A percentile compares a stretch with the other conserved stretches of the same genome.
Conservation (phyloP, 92 coral and sea anemone genomes). For the Porites evermanni region DNA sequence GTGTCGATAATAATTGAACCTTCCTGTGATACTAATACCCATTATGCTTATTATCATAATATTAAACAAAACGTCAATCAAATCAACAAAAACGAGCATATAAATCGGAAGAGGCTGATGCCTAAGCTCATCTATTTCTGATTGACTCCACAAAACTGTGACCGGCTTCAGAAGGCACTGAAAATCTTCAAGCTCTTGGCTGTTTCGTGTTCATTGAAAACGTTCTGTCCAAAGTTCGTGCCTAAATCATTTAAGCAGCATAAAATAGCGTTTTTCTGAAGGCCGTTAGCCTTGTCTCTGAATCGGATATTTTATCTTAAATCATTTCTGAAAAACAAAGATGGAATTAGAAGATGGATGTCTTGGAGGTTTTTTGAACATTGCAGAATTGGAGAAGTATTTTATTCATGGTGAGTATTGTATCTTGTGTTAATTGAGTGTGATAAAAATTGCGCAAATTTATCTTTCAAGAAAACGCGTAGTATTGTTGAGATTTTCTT, state of each 20-base stretch:
- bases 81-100: constrained; percentile 2
- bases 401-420: constrained; percentile 41
- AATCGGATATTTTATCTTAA: constrained; percentile 29
- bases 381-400: constrained; percentile 47
- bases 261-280: constrained; percentile 29
- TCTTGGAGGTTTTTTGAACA: constrained; percentile 43
- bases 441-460: background rate
- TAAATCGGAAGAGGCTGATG: constrained; percentile 9
- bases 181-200: background rate
- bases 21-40: constrained; percentile 40
- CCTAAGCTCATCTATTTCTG: background rate
- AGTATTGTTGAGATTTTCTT: background rate
- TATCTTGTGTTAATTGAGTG: background rate
- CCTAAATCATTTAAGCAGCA: constrained; percentile 1
- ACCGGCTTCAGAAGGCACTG: constrained; percentile 24
- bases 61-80: constrained; percentile 34
- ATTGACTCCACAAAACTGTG: background rate
- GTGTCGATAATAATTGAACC: constrained; percentile 33
- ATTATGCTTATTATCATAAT: constrained; percentile 34
- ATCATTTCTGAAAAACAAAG: constrained; percentile 1
- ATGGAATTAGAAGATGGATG: constrained; percentile 50
- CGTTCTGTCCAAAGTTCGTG: background rate
- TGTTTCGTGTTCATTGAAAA: background rate
- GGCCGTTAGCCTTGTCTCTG: constrained; percentile 44
- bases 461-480: background rate